These are phyloP conservation scores for Hephaestus fuliginosus DNA, from an alignment of 2,797 vertebrate genomes.

Conservation along the genomic window DNA sequence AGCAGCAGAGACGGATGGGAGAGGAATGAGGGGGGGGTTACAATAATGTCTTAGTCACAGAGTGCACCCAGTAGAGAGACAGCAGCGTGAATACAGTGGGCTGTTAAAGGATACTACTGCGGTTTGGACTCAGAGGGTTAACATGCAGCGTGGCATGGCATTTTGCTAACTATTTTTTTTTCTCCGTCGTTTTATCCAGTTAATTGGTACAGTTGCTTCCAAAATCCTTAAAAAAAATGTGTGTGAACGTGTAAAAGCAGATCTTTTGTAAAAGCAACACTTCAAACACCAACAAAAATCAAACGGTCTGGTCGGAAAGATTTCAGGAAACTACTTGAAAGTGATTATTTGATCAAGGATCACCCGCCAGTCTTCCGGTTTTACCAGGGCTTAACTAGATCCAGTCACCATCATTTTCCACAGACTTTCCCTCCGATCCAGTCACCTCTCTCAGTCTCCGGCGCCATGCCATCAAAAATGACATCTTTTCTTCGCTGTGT, in stretches of 20 bases:
- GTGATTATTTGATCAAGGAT: slow-evolving; percentile 27
- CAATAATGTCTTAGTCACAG: slow-evolving; percentile 45
- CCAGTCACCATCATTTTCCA: slow-evolving; percentile 6
- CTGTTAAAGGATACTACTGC: neutral
- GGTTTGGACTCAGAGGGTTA: neutral
- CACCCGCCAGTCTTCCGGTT: neutral
- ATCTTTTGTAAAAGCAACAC: neutral
- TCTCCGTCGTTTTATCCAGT: neutral
- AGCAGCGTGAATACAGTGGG: slow-evolving; percentile 9
- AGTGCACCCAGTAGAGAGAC: slow-evolving; percentile 1
- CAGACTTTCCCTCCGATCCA: slow-evolving; percentile 20
- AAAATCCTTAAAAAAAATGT: neutral
- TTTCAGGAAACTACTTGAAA: slow-evolving; percentile 10
- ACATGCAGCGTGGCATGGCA: neutral
- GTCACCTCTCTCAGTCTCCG: slow-evolving; percentile 13
- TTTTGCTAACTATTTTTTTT: neutral
- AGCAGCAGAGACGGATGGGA: slow-evolving; percentile 20
- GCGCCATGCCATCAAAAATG: slow-evolving; percentile 44
- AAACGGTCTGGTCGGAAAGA: neutral
- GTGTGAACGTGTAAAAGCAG: neutral
- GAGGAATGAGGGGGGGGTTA: neutral
- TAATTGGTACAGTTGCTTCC: neutral
- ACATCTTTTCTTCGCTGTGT: slow-evolving; percentile 42
- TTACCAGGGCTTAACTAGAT: slow-evolving; percentile 14
- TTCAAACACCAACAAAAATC: neutral